Conservation (phyloP, 1,140 invertebrate genomes). For the Branchinecta lynchi region DNA sequence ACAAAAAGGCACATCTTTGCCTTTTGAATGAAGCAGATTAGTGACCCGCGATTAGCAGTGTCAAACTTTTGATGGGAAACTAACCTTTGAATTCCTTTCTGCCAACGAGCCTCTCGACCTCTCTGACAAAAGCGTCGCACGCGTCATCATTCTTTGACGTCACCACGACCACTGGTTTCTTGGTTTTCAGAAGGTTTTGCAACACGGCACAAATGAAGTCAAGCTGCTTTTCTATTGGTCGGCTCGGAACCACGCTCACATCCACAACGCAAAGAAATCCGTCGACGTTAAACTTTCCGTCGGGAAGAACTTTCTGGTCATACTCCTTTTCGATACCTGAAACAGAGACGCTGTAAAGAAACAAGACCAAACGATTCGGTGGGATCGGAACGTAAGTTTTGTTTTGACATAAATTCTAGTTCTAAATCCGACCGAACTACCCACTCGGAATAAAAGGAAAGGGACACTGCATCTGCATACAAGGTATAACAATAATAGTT, state of each 20-base stretch:
- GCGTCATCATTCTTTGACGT: constrained; percentile 94
- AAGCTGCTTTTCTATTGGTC: constrained; percentile 65
- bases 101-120: constrained; percentile 71
- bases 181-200: constrained; percentile 71
- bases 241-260: constrained; percentile 75
- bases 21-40: too few relatives aligned
- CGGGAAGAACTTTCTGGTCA: constrained; percentile 80
- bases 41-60: too few relatives aligned
- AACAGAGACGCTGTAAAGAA: constrained; percentile 16
- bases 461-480: neutral
- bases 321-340: constrained; percentile 72
- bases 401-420: too few relatives aligned
- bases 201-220: constrained; percentile 66
- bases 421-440: too few relatives aligned
- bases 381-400: too few relatives aligned
- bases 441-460: too few relatives aligned
- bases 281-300: constrained; percentile 83
- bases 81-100: constrained; percentile 78
- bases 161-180: constrained; percentile 86
- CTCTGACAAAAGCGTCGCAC: constrained; percentile 67
- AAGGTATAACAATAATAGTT: neutral
- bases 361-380: too few relatives aligned
- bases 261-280: constrained; percentile 94
- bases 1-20: too few relatives aligned
- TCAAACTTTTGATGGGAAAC: too few relatives aligned